Base-by-base conservation (phyloP, 2,888 invertebrate genomes). In the Cheiracanthium punctorium region DNA sequence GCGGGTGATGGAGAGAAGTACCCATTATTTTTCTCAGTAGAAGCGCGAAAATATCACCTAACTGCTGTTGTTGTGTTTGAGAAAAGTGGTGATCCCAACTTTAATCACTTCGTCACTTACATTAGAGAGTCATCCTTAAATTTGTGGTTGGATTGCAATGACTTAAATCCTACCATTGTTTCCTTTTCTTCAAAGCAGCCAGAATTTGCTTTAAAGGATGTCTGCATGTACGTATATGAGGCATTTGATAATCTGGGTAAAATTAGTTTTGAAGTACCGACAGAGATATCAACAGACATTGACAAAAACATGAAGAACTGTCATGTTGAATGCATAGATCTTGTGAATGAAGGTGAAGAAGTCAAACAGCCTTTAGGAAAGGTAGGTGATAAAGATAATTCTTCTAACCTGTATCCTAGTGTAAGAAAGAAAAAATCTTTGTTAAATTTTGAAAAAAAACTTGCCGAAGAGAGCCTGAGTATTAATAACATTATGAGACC, bases 81-180 rank as follows among this genome's bases (percentile, higher is more conserved):
- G 24, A 76, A 77, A 33, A 14, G 41, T 1, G 5, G 8, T n/a
- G 74, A 74, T 5, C 29, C 41, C 17, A 4, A 2, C 17, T 0
- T 79, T 4, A 72, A 74, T 64, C 84, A 85, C 32, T 85, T 74
- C 30, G 58, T 85, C 10, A 74, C 79, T 17, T 85, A 67, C 69
- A 24, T 85, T 10, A 52, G 84, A 17, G 74, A 85, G n/a, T 41
- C 70, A 17, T 33, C 4, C 10, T 24, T 69, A 1, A 58, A 79
- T 12, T 29, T 1, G 7, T 85, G 84, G 84, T n/a, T 85, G 0
- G 79, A 73, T n/a, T 74, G 79, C 41, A 79, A 85, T 43, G 84
- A 85, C 52, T 58, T 85, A 17, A 70, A 74, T 29, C 10, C 14
- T 12, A 74, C 58, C 0, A 10, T 69, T 24, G n/a, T 70, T 17